phyloP scores from a whole-genome alignment of 2,888 invertebrate species.

The Hydraecia micacea region DNA sequence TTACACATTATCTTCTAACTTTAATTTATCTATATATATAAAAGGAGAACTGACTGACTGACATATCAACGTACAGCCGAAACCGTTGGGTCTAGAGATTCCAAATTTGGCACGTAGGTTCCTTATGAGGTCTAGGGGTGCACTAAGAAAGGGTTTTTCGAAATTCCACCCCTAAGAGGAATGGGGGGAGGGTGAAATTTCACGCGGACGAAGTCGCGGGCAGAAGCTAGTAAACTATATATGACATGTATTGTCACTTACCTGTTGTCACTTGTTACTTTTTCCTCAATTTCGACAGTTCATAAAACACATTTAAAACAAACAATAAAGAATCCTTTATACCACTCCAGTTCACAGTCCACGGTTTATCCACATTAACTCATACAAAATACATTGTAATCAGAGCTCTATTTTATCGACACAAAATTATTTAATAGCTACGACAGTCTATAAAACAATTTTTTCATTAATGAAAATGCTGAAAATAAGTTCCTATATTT shows the following conservation, averaged over 20 bases:
- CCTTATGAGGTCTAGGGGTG: too few species aligned
- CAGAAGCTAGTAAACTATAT: not conserved
- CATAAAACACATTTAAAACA: slow-evolving; percentile 67
- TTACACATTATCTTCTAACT: not conserved
- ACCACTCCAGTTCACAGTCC: slow-evolving; percentile 63
- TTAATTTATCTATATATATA: too few species aligned
- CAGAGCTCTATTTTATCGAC: slow-evolving; percentile 12
- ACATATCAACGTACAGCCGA: too few species aligned
- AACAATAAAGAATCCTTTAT: slow-evolving; percentile 54
- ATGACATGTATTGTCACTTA: slow-evolving; percentile 58
- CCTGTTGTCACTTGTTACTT: slow-evolving; percentile 76
- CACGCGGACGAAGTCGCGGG: too few species aligned
- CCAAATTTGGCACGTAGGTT: too few species aligned
- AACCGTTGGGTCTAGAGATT: too few species aligned
- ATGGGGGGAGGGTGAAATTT: too few species aligned
- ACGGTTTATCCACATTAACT: slow-evolving; percentile 58
- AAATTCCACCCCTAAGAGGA: too few species aligned
- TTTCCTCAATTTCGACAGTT: slow-evolving; percentile 79
- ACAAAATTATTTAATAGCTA: slow-evolving; percentile 20
- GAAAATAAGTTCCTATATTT: slow-evolving; percentile 71
- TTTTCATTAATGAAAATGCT: slow-evolving; percentile 42
- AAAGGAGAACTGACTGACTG: too few species aligned
- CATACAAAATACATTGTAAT: slow-evolving; percentile 49
- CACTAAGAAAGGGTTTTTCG: too few species aligned
- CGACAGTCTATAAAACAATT: slow-evolving; percentile 28